Evolutionary conservation across 2,888 invertebrate species (phyloP), one percentile per base, ranked within the genome.

Genomic region (Lepidonotus clava): DNA sequence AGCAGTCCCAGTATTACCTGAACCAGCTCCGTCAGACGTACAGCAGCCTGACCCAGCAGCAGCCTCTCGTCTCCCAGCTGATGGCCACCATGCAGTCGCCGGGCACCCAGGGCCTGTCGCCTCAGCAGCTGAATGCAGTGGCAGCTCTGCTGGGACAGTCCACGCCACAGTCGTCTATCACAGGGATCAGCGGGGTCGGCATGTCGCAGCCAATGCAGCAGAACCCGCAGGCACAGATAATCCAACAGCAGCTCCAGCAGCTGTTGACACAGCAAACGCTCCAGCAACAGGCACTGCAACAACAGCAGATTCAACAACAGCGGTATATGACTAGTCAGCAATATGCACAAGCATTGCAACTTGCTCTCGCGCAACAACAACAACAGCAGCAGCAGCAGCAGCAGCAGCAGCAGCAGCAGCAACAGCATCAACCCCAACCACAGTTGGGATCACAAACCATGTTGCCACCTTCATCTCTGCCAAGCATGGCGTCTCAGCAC

Each of bases 201-300:
- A 24, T 66, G 14, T 18, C 66, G 8, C 40, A 36, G 0, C 36
- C 28, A 14, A 21, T 53, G 11, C 84, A 34, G n/a, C 56, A 14
- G 8, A 41, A 2, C 24, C 21, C 38, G 36, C 84, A 84, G 21
- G 38, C 53, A 0, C 11, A 36, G 38, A 53, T 56, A 38, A 40
- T 66, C 0, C 84, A 84, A n/a, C 84, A 84, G 11, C 84, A 84
- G 67, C 84, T 40, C 28, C 84, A 66, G n/a, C 61, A 66, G 76
- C 21, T 85, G 71, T n/a, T 51, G 41, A 40, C 61, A 46, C 85
- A 71, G 51, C 67, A 71, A 28, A 18, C 67, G 24, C 66, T 56
- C 11, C 67, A 85, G 76, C 67, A 41, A 34, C 85, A 67, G 41
- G 28, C n/a, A n/a, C 85, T 71, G 85, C 67, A 34, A 8, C 85